Base-by-base conservation (phyloP, 2,888 invertebrate species). In the Clitarchus hookeri region DNA sequence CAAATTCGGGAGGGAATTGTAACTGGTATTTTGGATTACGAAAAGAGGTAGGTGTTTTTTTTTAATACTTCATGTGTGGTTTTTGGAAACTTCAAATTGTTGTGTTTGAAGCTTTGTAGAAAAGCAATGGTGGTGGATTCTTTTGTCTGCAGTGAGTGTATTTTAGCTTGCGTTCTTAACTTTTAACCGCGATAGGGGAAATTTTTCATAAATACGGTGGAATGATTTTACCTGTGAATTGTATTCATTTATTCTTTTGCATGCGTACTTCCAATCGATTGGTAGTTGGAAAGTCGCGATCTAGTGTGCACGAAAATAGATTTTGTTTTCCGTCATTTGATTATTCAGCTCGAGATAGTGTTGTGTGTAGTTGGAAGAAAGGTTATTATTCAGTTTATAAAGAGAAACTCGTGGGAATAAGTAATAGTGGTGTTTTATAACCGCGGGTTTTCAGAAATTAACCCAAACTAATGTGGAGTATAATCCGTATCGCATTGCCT, bases 11-110 rank as follows among this genome's bases (percentile, higher is more conserved):
- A n/a, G 23, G 65, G n/a, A 11, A 65, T 65, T 65, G n/a, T 23
- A 65, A 65, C 16, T 65, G 16, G 85, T 86, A 86, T 85, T 87
- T 87, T 84, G 87, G 87, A 87, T 84, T 86, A 86, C 87, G 82
- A 86, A 87, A 85, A 87, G 86, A 87, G 87, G 87, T 87, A 87
- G 85, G 85, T 83, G 65, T 0, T 65, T 65, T 65, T 65, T 65
- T 23, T 23, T 2, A 16, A 53, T n/a, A 65, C 23, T 65, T 65
- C 19, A 65, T 8, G 11, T 65, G 65, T 65, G 65, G 65, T 65
- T n/a, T 19, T 19, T 65, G 8, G 65, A n/a, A 65, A n/a, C 65
- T 65, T 65, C 19, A n/a, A 9, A 65, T 65, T 48, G 48, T 48
- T 48, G 48, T 48, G 48, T 48, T 48, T 48, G 48, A 48, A 13